phyloP scores from a whole-genome alignment of 1,140 invertebrate species.

The Ladona fulva region DNA sequence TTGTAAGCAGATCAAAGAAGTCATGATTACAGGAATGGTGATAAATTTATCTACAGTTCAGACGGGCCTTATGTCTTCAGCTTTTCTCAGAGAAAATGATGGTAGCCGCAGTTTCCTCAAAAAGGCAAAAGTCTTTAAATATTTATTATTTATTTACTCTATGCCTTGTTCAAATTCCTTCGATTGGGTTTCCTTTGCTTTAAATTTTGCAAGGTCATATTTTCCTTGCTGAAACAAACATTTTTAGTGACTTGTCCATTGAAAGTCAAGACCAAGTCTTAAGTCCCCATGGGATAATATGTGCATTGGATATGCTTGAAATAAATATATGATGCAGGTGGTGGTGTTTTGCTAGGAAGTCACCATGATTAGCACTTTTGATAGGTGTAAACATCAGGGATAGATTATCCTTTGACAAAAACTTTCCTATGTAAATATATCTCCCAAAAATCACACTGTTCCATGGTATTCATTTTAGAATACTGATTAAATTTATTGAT shows the following conservation, averaged over 20 bases:
- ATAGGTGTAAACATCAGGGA: slow-evolving; percentile 5
- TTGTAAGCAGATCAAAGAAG: no score
- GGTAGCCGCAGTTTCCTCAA: no score
- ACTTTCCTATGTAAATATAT: not conserved
- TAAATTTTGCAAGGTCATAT: no score
- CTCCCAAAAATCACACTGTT: not conserved
- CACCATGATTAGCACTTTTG: not conserved
- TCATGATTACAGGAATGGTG: no score
- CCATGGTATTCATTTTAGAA: slow-evolving; percentile 10
- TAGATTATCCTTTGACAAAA: not conserved
- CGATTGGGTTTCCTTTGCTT: no score
- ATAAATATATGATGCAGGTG: not conserved
- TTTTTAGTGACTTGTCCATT: not conserved
- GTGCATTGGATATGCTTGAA: slow-evolving; percentile 5
- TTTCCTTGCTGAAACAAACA: no score
- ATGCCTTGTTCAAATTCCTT: no score
- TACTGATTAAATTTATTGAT: not conserved
- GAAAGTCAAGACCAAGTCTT: not conserved
- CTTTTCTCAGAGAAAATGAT: no score
- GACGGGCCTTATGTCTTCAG: no score
- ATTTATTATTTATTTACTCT: no score
- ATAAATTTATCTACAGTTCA: no score
- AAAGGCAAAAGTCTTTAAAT: no score
- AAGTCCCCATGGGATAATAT: slow-evolving; percentile 4
- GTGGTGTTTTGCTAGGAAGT: slow-evolving; percentile 8